Evolutionary conservation across 2,113 vertebrate species (phyloP).

Genomic region (Calidris pygmaea): DNA sequence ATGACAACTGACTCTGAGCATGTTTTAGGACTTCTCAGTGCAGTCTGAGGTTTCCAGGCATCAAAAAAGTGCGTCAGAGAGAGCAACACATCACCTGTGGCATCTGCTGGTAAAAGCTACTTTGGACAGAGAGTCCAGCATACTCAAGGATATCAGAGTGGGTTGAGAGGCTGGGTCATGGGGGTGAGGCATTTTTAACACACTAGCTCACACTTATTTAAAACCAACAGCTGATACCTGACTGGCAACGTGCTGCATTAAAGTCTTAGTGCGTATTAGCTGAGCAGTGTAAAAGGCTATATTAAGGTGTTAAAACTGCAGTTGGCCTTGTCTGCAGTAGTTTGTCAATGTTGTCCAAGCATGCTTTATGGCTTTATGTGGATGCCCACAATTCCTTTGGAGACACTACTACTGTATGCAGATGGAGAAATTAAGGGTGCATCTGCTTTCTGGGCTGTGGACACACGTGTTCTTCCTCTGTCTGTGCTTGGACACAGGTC

Average conservation of each 20-base stretch:
- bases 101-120: background rate
- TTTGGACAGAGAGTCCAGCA: background rate
- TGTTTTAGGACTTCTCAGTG: background rate
- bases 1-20: background rate
- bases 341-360: background rate
- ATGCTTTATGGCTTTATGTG: background rate
- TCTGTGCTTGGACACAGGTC: accelerated
- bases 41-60: background rate
- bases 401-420: background rate
- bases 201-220: background rate
- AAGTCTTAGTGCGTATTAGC: background rate
- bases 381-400: background rate
- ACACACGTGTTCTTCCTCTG: background rate
- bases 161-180: background rate
- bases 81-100: background rate
- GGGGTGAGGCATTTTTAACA: background rate
- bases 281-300: background rate
- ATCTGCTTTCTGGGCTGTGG: background rate
- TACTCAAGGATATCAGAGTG: background rate
- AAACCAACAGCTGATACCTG: background rate
- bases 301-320: background rate
- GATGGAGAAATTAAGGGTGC: background rate
- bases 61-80: background rate
- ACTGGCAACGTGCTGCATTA: background rate
- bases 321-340: background rate